Base-by-base conservation (phyloP, 2,888 invertebrate species). In the Teleogryllus oceanicus region DNA sequence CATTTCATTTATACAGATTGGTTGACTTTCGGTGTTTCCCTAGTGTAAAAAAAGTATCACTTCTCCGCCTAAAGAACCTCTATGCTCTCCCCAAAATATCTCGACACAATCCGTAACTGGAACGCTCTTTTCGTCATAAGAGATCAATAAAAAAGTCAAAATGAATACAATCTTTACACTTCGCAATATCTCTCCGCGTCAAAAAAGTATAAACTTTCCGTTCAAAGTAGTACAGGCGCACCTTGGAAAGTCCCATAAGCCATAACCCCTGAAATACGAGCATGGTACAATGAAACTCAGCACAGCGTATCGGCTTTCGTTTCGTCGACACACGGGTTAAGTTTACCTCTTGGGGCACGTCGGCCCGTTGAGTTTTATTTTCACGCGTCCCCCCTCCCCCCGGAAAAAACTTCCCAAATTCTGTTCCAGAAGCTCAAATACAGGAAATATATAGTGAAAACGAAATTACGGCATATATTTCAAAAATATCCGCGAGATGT, bases 171-270 rank as follows among this genome's bases (percentile, higher is more conserved):
- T 62, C 62, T 8, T 62, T n/a, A 37, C n/a, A 18, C 62, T n/a
- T 62, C n/a, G n/a, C 62, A n/a, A 62, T 62, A 18, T n/a, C 16
- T 62, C 62, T 62, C n/a, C 62, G 13, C 62, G 62, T 13, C 13
- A n/a, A n/a, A 62, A 62, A 62, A 62, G 16, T 18, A 62, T n/a
- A 62, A 62, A 62, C 62, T 62, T 62, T 13, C 62, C 62, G 62
- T 18, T 62, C 62, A n/a, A 62, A 13, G 13, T 62, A 13, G n/a
- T 62, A 13, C 62, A 62, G 16, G 62, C 62, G 62, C n/a, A 62
- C 62, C 62, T 62, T 62, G n/a, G 62, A 62, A 62, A 62, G 62
- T n/a, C 62, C 62, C 62, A 62, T 62, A 62, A 62, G 62, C 62
- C n/a, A 62, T 62, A 62, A 62, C 62, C 62, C 62, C n/a, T 62